Base-by-base conservation (phyloP, 2,113 vertebrate species). In the Indicator indicator region DNA sequence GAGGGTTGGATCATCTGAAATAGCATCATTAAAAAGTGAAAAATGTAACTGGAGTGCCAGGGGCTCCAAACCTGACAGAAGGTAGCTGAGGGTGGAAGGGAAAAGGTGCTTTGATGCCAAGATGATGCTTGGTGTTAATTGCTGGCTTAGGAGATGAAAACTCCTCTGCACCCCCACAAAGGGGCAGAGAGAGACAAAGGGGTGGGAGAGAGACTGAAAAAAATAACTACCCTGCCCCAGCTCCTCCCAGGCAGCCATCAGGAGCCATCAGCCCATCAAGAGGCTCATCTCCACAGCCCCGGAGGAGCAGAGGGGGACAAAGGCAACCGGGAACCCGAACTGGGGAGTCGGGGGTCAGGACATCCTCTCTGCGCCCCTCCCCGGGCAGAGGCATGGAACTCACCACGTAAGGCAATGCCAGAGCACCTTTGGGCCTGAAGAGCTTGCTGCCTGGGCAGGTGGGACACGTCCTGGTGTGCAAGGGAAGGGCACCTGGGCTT, bases 1-100 rank as follows among this genome's bases (percentile, higher is more conserved):
- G 36, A 28, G 11, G 36, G 62, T 3, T 40, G 62, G 32, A 28
- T 16, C 33, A 44, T 48, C 67, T 82, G 68, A 91, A 92, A 82
- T 36, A 78, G 36, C 13, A 30, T 44, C 23, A 63, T 83, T 80
- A 32, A 90, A 92, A 73, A 58, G 23, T 5, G 69, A 67, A 67
- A 73, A 77, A n/a, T 11, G 4, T 36, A 10, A 88, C 65, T 93
- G n/a, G 42, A 86, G 32, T 60, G 56, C 27, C 56, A 88, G 32
- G 64, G 60, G n/a, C 76, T 95, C 80, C 21, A 28, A 94, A 91
- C 83, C 40, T 88, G 88, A 88, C 75, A 93, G 93, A 95, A 94
- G 82, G 90, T 46, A 96, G 46, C 71, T 80, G 96, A 93, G 85
- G 64, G 60, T 76, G 85, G 72, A 83, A 91, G 24, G 33, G 40